Base-by-base conservation (phyloP, 2,888 invertebrate genomes). In the Spisula solida region DNA sequence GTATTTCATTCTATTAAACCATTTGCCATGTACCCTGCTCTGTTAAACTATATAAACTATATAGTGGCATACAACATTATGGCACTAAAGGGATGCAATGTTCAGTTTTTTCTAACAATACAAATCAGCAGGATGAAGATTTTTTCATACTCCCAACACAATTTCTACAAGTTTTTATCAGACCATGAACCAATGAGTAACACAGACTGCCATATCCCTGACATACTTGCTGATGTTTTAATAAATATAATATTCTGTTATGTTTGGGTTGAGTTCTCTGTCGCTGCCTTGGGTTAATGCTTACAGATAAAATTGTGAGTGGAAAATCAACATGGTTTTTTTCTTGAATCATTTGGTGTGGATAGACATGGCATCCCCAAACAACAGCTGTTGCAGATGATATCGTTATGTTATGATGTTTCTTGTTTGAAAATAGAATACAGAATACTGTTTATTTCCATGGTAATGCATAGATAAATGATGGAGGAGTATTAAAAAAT, bases 261-360 rank as follows among this genome's bases (percentile, higher is more conserved):
- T 34, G 75, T 31, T 18, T 75, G 34, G 75, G 2, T 75, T 31
- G 34, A 75, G 34, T 12, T 70, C 34, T 75, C 0, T 2, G 20
- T 34, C 31, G 75, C 75, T 18, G 41, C 41, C 41, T 41, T 5
- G 41, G 41, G 41, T 41, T 41, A 41, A 41, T 41, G 41, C 41
- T 41, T 5, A 18, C 1, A 75, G 75, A 75, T 75, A 75, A 34
- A 34, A 34, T 75, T 75, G 16, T 75, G 18, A 75, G 29, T 75
- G 31, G 31, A 75, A 31, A 75, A 75, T 75, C 34, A 31, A 75
- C 75, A 31, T 75, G n/a, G 75, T 34, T 0, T 75, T 60, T 29
- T 60, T 29, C 75, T 75, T 25, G 75, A 75, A 75, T 34, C 75
- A 75, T 75, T 75, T 34, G 34, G 31, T 34, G 75, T 31, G 41